Evolutionary conservation across 2,797 vertebrate species (phyloP).

Genomic region (Uromys caudimaculatus): DNA sequence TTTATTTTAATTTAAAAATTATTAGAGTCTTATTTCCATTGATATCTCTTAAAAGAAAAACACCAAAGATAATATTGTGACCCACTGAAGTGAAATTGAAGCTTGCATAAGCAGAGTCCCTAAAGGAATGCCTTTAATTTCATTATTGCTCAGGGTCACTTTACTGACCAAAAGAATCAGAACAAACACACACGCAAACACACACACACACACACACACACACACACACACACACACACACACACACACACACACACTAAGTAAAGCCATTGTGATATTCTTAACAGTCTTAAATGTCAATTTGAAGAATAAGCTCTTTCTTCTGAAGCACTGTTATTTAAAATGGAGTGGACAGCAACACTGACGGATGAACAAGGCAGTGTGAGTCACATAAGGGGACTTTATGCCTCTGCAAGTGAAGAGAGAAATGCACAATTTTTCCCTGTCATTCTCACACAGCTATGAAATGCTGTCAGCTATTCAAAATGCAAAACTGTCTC

Average conservation of each 20-base stretch:
- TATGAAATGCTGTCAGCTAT: slow-evolving; percentile 82
- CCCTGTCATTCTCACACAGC: slow-evolving; percentile 75
- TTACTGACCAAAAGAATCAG: slow-evolving; percentile 63
- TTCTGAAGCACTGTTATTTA: slow-evolving; percentile 75
- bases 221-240: not conserved
- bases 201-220: not conserved
- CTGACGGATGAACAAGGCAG: slow-evolving; percentile 82
- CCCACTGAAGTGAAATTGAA: slow-evolving; percentile 43
- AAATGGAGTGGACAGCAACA: slow-evolving; percentile 78
- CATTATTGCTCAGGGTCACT: slow-evolving; percentile 56
- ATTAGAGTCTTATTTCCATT: slow-evolving; percentile 41
- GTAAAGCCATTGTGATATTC: slow-evolving; percentile 58
- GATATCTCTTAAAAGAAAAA: slow-evolving; percentile 43
- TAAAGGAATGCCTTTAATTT: slow-evolving; percentile 66
- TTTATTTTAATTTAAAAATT: not conserved
- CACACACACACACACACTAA: slow-evolving; percentile 41
- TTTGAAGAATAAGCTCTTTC: slow-evolving; percentile 73
- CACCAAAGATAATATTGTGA: slow-evolving; percentile 27
- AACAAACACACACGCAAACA: not conserved
- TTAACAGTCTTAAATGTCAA: slow-evolving; percentile 71
- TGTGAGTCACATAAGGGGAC: slow-evolving; percentile 82
- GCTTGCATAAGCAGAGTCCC: slow-evolving; percentile 61
- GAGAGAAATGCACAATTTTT: slow-evolving; percentile 73
- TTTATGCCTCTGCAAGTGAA: slow-evolving; percentile 81
- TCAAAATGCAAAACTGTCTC: slow-evolving; percentile 81